phyloP scores from a whole-genome alignment of 2,888 invertebrate genomes.

The Agrochola litura region DNA sequence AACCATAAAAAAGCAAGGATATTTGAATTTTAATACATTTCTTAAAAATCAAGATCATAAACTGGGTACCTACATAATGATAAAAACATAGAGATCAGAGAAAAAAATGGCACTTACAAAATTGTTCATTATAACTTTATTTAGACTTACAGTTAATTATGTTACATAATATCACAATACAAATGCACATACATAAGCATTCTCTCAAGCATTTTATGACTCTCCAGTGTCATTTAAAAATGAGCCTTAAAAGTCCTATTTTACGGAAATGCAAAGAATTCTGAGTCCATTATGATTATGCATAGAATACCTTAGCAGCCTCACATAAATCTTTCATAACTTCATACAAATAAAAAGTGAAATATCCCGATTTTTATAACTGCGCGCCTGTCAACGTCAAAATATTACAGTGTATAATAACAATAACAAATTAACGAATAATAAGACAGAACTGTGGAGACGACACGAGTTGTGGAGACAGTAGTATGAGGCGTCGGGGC shows the following conservation, averaged over 20 bases:
- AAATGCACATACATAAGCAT: conserved; percentile 42
- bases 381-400: no score
- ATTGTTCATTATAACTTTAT: conserved; percentile 39
- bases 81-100: background rate
- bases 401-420: no score
- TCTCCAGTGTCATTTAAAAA: background rate
- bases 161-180: conserved; percentile 60
- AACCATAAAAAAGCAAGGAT: background rate
- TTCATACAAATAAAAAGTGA: conserved; percentile 8
- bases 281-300: background rate
- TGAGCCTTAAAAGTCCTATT: background rate
- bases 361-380: no score
- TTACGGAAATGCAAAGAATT: conserved; percentile 18
- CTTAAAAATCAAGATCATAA: background rate
- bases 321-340: background rate
- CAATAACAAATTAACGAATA: background rate
- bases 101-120: conserved; percentile 7
- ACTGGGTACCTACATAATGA: background rate
- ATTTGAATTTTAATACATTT: no score
- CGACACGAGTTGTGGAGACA: no score
- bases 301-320: background rate
- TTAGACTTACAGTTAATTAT: conserved; percentile 44
- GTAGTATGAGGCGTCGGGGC: no score
- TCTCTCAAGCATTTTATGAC: background rate
- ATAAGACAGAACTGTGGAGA: no score